Conservation (phyloP, 2,797 vertebrate species). For the Margarornis squamiger region DNA sequence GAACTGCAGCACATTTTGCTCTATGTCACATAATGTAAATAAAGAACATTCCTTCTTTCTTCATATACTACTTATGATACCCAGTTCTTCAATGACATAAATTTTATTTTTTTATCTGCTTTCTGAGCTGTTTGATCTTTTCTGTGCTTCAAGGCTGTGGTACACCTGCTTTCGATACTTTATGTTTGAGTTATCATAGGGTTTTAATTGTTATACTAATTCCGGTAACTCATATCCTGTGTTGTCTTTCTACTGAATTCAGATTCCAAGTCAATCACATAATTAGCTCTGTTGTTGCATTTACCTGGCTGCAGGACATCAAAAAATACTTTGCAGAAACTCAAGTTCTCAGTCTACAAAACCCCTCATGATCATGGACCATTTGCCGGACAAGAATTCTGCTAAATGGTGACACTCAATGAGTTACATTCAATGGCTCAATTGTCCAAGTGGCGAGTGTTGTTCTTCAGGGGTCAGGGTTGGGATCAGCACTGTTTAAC, state of each 20-base stretch:
- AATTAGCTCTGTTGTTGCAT: neutral
- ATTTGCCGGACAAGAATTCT: neutral
- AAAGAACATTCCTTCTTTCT: neutral
- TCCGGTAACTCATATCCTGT: neutral
- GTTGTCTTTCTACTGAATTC: neutral
- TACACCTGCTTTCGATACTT: neutral
- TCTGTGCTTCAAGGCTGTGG: neutral
- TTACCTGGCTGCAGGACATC: neutral
- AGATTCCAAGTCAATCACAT: neutral
- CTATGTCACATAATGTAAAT: neutral
- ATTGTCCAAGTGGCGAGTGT: neutral
- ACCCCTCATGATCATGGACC: neutral
- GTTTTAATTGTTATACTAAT: slow-evolving; percentile 9
- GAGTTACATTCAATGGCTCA: fast-evolving
- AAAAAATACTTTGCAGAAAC: neutral
- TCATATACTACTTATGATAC: neutral
- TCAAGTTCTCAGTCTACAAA: neutral
- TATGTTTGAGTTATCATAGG: neutral
- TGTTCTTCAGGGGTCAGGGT: neutral
- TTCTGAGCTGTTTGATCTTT: neutral
- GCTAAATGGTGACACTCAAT: neutral
- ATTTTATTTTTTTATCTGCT: neutral
- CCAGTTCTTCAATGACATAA: neutral
- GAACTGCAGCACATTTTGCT: neutral
- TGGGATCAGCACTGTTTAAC: neutral